Conservation (phyloP, 2,797 vertebrate genomes). For the Steatocranus sp. region DNA sequence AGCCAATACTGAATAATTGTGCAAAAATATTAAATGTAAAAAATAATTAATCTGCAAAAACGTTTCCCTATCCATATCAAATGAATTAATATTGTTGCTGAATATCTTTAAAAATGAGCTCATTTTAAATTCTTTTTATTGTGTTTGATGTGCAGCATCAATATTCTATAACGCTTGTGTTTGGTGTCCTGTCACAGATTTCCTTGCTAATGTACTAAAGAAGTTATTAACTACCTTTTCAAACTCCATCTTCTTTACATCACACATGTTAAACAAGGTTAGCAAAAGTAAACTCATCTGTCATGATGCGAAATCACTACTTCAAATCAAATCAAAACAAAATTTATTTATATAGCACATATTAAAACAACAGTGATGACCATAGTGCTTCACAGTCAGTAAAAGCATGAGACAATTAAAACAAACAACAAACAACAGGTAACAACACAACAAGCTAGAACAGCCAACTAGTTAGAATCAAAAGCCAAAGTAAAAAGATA, state of each 20-base stretch:
- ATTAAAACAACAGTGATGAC: not conserved
- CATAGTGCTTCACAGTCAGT: not conserved
- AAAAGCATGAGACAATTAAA: not conserved
- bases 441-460: no score
- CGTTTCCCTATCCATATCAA: not conserved
- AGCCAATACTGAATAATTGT: not conserved
- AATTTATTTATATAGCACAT: not conserved
- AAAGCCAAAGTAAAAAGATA: no score
- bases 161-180: not conserved
- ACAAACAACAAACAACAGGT: not conserved
- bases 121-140: not conserved
- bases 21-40: not conserved
- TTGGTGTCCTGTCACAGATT: not conserved
- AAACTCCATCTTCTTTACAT: not conserved
- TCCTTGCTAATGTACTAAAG: not conserved
- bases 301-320: not conserved
- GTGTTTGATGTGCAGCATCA: not conserved
- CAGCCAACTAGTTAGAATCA: no score
- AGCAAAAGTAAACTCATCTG: not conserved
- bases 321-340: not conserved
- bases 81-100: not conserved
- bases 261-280: not conserved
- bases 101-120: not conserved
- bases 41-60: not conserved
- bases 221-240: not conserved